A percentile compares a stretch with the other conserved stretches of the same genome.
Evolutionary conservation across 2,113 vertebrate genomes (phyloP).

Genomic region (Cheirogaleus medius): DNA sequence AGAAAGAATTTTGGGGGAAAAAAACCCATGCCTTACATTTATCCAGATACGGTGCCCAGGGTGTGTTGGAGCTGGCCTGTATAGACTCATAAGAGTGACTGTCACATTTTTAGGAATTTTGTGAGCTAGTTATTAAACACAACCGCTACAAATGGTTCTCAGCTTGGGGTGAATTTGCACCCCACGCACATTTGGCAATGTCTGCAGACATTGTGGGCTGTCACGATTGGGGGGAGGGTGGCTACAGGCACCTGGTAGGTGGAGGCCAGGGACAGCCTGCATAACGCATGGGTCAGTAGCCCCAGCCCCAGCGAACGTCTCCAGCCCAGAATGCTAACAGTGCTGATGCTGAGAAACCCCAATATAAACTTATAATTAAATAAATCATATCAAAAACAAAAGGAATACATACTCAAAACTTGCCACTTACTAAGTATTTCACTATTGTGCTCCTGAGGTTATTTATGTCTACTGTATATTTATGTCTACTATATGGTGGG

Average conservation of each 20-base stretch:
- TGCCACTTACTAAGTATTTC: background rate
- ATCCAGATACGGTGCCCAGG: background rate
- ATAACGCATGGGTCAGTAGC: background rate
- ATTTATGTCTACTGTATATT: background rate
- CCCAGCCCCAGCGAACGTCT: background rate
- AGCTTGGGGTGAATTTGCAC: background rate
- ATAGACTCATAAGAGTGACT: background rate
- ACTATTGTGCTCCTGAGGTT: background rate
- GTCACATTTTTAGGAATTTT: background rate
- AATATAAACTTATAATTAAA: background rate
- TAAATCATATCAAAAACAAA: background rate
- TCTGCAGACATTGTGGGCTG: background rate
- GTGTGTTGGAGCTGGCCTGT: background rate
- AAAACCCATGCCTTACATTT: background rate
- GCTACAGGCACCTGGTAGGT: background rate
- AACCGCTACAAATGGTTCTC: background rate
- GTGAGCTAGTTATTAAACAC: background rate
- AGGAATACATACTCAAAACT: background rate
- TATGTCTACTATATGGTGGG: background rate
- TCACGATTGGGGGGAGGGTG: background rate
- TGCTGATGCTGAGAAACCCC: background rate
- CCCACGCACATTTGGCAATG: background rate
- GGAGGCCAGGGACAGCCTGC: background rate
- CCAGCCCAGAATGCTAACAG: background rate
- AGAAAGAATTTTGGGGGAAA: background rate